phyloP scores from a whole-genome alignment of 2,113 vertebrate genomes.

The Theristicus caerulescens region DNA sequence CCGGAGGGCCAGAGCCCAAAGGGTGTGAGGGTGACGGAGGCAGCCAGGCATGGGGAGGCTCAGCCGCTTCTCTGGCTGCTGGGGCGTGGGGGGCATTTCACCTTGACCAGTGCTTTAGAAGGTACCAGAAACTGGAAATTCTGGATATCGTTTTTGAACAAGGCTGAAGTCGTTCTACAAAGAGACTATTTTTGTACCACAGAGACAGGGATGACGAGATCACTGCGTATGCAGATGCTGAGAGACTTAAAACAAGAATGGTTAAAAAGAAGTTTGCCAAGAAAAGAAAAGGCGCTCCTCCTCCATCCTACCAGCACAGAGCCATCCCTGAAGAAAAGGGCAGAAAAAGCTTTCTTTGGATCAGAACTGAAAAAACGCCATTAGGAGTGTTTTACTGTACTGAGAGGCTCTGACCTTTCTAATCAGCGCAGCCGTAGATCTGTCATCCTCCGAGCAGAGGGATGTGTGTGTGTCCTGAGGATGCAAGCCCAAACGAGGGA shows the following conservation, averaged over 20 bases:
- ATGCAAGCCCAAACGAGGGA: fast-evolving
- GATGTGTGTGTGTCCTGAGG: fast-evolving
- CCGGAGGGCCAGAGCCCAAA: background rate
- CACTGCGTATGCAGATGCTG: constrained; percentile 24
- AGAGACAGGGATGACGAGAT: constrained; percentile 21
- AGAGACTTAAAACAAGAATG: background rate
- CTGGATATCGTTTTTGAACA: background rate
- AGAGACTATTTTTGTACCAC: constrained; percentile 38
- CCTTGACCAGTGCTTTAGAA: background rate
- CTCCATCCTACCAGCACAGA: background rate
- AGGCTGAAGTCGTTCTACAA: background rate
- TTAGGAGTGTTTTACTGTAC: background rate
- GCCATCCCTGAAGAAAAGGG: background rate
- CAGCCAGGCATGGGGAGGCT: fast-evolving
- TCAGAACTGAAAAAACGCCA: background rate
- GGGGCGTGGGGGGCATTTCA: background rate
- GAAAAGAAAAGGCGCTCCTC: constrained; percentile 2
- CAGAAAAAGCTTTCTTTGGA: background rate
- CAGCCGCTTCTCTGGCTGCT: background rate
- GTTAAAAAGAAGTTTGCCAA: constrained; percentile 39
- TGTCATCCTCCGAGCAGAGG: fast-evolving
- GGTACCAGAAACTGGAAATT: background rate
- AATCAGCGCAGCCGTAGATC: background rate
- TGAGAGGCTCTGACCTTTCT: background rate
- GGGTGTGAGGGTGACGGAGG: fast-evolving